These are phyloP conservation scores for Elanus axillaris DNA, from an alignment of 2,113 vertebrate species.

Conservation along the genomic window DNA sequence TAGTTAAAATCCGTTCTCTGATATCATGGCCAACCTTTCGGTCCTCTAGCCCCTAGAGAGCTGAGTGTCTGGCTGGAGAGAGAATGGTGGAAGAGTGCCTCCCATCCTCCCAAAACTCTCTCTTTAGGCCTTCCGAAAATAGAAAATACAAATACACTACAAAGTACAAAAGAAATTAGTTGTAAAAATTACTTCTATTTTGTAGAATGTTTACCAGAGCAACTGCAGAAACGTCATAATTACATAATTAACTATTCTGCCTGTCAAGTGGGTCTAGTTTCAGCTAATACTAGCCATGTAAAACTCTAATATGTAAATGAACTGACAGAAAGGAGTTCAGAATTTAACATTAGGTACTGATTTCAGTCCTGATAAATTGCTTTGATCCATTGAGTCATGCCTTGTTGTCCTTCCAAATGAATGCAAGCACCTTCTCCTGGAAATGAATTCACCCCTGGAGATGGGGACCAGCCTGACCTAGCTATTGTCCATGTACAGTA, in stretches of 20 bases:
- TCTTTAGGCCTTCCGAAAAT: not conserved
- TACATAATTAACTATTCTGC: not conserved
- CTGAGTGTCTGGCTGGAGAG: not conserved
- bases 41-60: not conserved
- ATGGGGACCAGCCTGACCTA: not conserved
- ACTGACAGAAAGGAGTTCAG: not conserved
- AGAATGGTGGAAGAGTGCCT: not conserved
- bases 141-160: not conserved
- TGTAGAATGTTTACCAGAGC: not conserved
- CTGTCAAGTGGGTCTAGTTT: not conserved
- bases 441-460: constrained; percentile 9
- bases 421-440: not conserved
- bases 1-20: not conserved
- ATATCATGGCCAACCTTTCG: not conserved
- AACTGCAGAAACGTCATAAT: constrained; percentile 1
- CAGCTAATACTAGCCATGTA: constrained; percentile 6
- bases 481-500: not conserved
- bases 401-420: constrained; percentile 52
- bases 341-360: constrained; percentile 42
- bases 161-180: not conserved
- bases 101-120: not conserved
- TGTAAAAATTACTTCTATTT: not conserved
- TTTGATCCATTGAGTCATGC: constrained; percentile 52
- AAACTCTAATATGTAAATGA: constrained; percentile 22
- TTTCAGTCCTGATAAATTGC: constrained; percentile 40